Percentiles rank a stretch among this genome's conserved stretches.
phyloP scores from a whole-genome alignment of 2,113 vertebrate species.

The Illadopsis cleaveri region DNA sequence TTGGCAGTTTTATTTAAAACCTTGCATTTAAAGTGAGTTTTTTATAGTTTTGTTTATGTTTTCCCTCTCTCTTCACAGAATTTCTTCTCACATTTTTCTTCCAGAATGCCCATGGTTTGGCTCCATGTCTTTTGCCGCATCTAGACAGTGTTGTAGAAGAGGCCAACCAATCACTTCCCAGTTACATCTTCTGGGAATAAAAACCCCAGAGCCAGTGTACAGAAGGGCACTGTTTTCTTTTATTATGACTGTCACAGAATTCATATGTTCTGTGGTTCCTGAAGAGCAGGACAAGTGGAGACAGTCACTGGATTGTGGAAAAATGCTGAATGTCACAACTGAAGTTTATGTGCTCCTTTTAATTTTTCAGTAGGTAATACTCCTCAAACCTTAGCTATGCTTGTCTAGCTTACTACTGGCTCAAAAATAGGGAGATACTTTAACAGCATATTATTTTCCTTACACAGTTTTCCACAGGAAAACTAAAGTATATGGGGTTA shows the following conservation, averaged over 20 bases:
- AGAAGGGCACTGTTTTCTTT: not conserved
- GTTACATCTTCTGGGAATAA: not conserved
- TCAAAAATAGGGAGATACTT: not conserved
- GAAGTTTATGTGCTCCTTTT: not conserved
- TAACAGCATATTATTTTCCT: not conserved
- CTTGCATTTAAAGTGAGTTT: not conserved
- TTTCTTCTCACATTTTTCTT: not conserved
- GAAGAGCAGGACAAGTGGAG: not conserved
- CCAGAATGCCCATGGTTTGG: not conserved
- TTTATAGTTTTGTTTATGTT: not conserved
- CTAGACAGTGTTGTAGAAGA: not conserved
- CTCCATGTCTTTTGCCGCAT: not conserved
- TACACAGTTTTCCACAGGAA: not conserved
- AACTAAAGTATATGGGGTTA: not conserved
- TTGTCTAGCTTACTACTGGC: not conserved
- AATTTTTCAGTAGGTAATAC: not conserved
- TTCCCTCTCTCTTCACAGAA: not conserved
- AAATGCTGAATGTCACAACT: not conserved
- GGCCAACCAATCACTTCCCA: not conserved
- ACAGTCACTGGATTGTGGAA: not conserved
- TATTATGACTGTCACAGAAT: fast-evolving
- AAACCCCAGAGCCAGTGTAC: not conserved
- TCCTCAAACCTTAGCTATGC: not conserved
- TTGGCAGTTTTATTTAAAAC: not conserved
- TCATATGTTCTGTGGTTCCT: not conserved